Evolutionary conservation across 2,888 invertebrate species (phyloP).

Genomic region (Sinohyriopsis cumingii): DNA sequence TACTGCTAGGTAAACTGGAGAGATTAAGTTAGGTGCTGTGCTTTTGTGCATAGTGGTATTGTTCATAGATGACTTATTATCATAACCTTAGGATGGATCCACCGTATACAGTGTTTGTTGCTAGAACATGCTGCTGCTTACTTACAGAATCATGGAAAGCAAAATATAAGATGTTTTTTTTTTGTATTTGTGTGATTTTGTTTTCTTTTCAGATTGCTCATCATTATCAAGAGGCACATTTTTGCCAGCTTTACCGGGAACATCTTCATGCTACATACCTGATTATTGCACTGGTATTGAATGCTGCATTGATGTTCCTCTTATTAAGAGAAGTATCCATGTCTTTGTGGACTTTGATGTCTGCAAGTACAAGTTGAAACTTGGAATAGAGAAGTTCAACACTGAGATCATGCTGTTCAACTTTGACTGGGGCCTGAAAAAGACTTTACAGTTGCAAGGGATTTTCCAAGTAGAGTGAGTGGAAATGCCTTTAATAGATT

Average conservation of each 20-base stretch:
- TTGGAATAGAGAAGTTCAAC: constrained; percentile 16
- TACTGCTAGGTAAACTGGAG: too few relatives aligned
- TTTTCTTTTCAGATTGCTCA: constrained; percentile 20
- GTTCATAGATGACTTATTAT: too few relatives aligned
- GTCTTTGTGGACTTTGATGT: constrained; percentile 27
- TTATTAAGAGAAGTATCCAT: constrained; percentile 22
- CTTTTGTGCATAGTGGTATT: too few relatives aligned
- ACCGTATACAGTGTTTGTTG: too few relatives aligned
- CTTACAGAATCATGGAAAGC: too few relatives aligned
- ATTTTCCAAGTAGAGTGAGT: too few relatives aligned
- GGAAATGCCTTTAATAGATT: too few relatives aligned
- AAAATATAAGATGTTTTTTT: too few relatives aligned
- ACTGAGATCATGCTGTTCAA: constrained; percentile 4
- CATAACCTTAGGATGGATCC: too few relatives aligned
- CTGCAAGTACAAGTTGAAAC: constrained; percentile 22
- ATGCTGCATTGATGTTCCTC: constrained; percentile 30
- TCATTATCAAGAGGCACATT: background rate
- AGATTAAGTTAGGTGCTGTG: too few relatives aligned
- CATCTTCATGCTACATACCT: constrained; percentile 21
- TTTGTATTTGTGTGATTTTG: too few relatives aligned
- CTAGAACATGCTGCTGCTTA: too few relatives aligned
- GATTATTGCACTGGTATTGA: constrained; percentile 28
- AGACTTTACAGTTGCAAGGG: background rate
- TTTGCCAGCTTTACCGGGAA: constrained; percentile 18
- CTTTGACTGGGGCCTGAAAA: background rate